Percentiles rank a stretch among this genome's conserved stretches.
These are phyloP conservation scores for Bambusicola thoracicus DNA, from an alignment of 2,113 vertebrate genomes.

Conservation along the genomic window DNA sequence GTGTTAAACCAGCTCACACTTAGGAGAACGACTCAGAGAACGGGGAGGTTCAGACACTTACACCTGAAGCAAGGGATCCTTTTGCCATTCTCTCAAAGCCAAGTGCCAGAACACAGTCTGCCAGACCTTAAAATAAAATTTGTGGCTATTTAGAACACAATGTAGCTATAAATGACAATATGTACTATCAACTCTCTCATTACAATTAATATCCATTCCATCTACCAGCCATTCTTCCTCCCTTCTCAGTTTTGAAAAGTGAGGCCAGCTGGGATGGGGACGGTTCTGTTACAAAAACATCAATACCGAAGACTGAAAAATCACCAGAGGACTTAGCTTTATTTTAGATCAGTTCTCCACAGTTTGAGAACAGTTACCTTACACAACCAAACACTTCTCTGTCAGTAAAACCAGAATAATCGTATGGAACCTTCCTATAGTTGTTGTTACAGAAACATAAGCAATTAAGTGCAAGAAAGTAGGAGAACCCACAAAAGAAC, in stretches of 20 bases:
- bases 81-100: constrained; percentile 96
- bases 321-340: neutral
- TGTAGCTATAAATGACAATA: neutral
- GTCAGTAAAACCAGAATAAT: neutral
- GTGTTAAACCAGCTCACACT: neutral
- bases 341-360: neutral
- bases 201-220: neutral
- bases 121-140: constrained; percentile 82
- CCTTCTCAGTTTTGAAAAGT: neutral
- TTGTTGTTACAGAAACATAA: neutral
- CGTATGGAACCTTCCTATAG: neutral
- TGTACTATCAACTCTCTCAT: neutral
- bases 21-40: neutral
- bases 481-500: neutral
- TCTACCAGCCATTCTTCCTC: neutral
- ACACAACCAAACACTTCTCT: neutral
- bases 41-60: constrained; percentile 61
- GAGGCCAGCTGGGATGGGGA: neutral
- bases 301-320: neutral
- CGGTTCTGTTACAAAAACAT: neutral
- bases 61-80: constrained; percentile 78
- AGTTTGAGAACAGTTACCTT: neutral
- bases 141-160: neutral
- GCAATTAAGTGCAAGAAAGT: neutral
- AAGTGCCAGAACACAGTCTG: constrained; percentile 91